Evolutionary conservation across 2,797 vertebrate species (phyloP), one percentile per base, ranked within the genome.

Genomic region (Syngnathus rostellatus): DNA sequence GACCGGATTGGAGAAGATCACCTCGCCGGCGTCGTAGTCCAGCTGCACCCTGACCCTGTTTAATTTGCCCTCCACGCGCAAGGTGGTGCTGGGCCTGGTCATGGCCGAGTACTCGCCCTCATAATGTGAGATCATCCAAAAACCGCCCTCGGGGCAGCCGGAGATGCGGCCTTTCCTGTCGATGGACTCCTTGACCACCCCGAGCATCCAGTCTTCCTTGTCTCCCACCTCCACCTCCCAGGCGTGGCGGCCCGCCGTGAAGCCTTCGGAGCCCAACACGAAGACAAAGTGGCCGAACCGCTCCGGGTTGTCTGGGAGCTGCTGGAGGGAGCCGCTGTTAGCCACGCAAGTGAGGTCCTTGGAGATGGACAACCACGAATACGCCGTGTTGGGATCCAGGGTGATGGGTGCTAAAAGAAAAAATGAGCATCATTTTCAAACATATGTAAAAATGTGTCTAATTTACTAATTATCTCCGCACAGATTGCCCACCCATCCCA

Each of bases 231-330:
- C 87, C 76, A 92, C 91, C 73, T 92, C 92, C 92, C 92, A 93
- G 75, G 90, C 85, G 3, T 92, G 90, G 25, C 83, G 83, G 9
- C 92, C 92, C 0, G 86, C 82, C 0, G 77, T 74, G 71, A 91
- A 92, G 72, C 91, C 91, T 68, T 90, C 80, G 0, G 89, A 89
- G 48, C 90, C 91, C 54, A 93, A 78, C 37, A 88, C 88, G 1
- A 92, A 92, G 58, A 92, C 89, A 17, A 92, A 91, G 78, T 91
- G 90, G 70, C 91, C 85, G 1, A 93, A 92, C 19, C 92, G 89
- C 66, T 91, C 91, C 0, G 85, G 87, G 64, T 92, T 93, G 71
- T 82, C 81, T 0, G 91, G 90, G 8, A 90, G 83, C 78, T 89
- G 43, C 76, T 80, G 71, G 21, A 90, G 79, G 0, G 73, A 76